Evolutionary conservation across 2,113 vertebrate genomes (phyloP).

Genomic region (Entelurus aequoreus): DNA sequence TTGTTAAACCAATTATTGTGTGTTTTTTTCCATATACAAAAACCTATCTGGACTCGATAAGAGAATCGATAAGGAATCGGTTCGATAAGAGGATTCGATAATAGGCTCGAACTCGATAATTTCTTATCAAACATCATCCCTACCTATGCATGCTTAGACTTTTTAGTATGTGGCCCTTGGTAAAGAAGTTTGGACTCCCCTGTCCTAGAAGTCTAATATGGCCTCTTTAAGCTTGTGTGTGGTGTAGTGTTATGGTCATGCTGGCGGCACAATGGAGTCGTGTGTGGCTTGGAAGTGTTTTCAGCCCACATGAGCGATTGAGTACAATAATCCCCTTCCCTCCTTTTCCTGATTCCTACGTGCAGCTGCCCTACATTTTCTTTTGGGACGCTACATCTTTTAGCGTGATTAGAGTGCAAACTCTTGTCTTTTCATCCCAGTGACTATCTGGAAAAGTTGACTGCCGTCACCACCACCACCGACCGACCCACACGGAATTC

Average conservation of each 20-base stretch:
- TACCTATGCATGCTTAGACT: too few species aligned
- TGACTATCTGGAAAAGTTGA: conserved; percentile 20
- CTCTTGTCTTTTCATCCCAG: conserved; percentile 19
- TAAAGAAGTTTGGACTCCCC: too few species aligned
- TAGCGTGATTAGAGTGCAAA: not conserved
- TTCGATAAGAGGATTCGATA: too few species aligned
- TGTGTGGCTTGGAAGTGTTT: conserved; percentile 62
- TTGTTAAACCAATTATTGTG: too few species aligned
- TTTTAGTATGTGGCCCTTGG: too few species aligned
- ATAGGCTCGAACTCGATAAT: too few species aligned
- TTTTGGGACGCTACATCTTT: conserved; percentile 5
- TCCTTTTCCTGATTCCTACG: conserved; percentile 48
- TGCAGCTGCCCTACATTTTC: conserved; percentile 49
- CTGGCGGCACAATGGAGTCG: conserved; percentile 59
- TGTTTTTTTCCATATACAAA: too few species aligned
- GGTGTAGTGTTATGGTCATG: conserved; percentile 35
- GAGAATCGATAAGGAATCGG: too few species aligned
- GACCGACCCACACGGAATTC: conserved; percentile 21
- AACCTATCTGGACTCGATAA: too few species aligned
- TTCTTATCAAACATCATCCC: too few species aligned
- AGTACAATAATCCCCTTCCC: conserved; percentile 69
- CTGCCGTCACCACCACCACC: conserved; percentile 30
- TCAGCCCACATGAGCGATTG: conserved; percentile 60
- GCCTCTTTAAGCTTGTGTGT: not conserved
- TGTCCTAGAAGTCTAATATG: too few species aligned